Conservation (phyloP, 2,888 invertebrate species). For the Tachina fera region DNA sequence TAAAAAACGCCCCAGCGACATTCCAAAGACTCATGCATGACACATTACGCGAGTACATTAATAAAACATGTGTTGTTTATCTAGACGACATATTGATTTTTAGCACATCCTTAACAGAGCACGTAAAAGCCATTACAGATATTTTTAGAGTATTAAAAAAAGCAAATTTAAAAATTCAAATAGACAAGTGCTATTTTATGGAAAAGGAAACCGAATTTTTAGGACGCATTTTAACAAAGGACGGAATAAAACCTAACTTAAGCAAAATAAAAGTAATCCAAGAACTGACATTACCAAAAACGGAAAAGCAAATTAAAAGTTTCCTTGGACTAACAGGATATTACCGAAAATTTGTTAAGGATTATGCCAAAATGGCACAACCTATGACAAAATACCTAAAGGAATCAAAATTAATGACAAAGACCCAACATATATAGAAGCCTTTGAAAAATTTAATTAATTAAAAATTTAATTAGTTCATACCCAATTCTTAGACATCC, state of each 20-base stretch:
- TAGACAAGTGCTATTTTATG: constrained; percentile 35
- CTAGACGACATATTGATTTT: constrained; percentile 29
- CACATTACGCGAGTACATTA: constrained; percentile 14
- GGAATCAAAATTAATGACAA: background rate
- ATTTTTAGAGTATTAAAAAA: constrained; percentile 2
- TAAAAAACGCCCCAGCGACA: no score
- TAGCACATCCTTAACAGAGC: constrained; percentile 28
- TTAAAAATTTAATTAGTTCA: no score
- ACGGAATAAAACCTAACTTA: constrained; percentile 36
- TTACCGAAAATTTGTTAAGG: no score
- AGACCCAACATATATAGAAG: background rate
- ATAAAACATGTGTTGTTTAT: constrained; percentile 38
- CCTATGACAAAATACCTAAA: constrained; percentile 17
- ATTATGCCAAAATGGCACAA: background rate
- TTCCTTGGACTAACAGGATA: no score
- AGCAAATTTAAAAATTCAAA: constrained; percentile 36
- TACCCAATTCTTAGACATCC: no score
- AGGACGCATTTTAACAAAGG: constrained; percentile 11
- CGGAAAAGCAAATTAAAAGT: background rate
- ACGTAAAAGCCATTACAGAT: background rate
- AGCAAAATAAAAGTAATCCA: constrained; percentile 23
- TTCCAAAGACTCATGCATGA: constrained; percentile 22
- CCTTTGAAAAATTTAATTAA: no score
- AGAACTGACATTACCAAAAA: constrained; percentile 20
- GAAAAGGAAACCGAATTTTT: constrained; percentile 27